phyloP scores from a whole-genome alignment of 1,140 invertebrate genomes.

The Hycleus cichorii region DNA sequence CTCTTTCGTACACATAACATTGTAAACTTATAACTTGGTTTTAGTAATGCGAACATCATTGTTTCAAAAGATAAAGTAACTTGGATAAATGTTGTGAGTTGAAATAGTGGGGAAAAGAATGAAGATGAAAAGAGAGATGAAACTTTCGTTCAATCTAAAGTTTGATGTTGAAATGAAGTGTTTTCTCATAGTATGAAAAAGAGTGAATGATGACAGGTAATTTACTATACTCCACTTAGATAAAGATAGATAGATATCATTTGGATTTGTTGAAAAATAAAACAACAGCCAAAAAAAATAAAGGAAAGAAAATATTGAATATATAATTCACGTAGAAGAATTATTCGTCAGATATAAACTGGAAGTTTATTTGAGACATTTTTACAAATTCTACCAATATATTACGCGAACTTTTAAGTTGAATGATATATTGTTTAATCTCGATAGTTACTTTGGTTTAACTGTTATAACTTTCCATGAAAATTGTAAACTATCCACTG shows the following conservation, averaged over 20 bases:
- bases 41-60: conserved; percentile 23
- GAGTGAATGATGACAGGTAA: conserved; percentile 24
- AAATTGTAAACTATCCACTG: not conserved
- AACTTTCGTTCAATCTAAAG: conserved; percentile 26
- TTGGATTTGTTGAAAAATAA: too few species aligned
- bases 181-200: conserved; percentile 20
- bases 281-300: too few species aligned
- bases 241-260: conserved; percentile 2
- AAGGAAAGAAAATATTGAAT: too few species aligned
- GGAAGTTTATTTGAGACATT: not conserved
- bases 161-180: conserved; percentile 30
- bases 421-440: too few species aligned
- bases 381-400: too few species aligned
- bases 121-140: conserved; percentile 18
- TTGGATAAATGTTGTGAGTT: conserved; percentile 14
- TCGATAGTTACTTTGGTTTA: not conserved
- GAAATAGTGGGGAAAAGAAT: not conserved
- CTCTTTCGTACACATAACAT: conserved; percentile 2
- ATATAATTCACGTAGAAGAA: too few species aligned
- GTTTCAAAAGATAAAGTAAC: conserved; percentile 21
- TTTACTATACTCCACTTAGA: conserved; percentile 17
- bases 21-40: conserved; percentile 23
- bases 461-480: not conserved
- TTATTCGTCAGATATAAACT: not conserved
- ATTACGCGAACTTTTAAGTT: too few species aligned